Percentiles rank a stretch among this genome's conserved stretches.
phyloP scores from a whole-genome alignment of 2,113 vertebrate species.

The Tylochromis polylepis region DNA sequence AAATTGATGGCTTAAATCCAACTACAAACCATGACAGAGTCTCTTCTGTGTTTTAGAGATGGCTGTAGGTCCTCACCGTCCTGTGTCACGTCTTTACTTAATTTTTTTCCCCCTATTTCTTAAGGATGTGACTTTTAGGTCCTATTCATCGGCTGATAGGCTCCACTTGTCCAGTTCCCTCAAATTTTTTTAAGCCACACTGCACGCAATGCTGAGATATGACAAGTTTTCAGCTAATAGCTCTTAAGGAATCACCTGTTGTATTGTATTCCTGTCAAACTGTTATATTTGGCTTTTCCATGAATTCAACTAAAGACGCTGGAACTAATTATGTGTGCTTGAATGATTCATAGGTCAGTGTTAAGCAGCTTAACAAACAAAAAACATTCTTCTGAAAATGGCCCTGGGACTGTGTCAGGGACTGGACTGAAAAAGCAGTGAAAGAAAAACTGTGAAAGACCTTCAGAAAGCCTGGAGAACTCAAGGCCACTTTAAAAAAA shows the following conservation, averaged over 20 bases:
- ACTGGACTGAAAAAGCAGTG: not conserved
- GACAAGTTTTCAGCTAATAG: not conserved
- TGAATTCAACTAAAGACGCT: not conserved
- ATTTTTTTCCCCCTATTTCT: rapidly evolving
- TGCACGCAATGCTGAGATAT: not conserved
- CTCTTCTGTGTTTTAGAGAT: not conserved
- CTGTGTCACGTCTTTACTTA: not conserved
- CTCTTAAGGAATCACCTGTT: too few relatives aligned
- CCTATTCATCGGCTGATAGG: not conserved
- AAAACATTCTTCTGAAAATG: not conserved
- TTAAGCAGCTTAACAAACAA: not conserved
- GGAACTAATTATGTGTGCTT: not conserved
- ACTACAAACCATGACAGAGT: not conserved
- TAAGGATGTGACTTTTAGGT: not conserved
- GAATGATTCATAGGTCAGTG: not conserved
- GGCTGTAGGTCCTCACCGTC: not conserved
- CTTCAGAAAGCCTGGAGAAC: not conserved
- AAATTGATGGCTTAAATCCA: not conserved
- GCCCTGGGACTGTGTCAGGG: not conserved
- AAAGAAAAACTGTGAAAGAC: not conserved
- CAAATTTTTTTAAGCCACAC: not conserved
- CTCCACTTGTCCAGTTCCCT: not conserved
- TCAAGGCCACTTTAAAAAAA: not conserved
- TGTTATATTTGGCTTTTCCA: too few relatives aligned
- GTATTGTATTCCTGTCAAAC: too few relatives aligned